Percentiles rank a stretch among this genome's conserved stretches.
Conservation (phyloP, 1,140 invertebrate genomes). For the Megalopta genalis region DNA sequence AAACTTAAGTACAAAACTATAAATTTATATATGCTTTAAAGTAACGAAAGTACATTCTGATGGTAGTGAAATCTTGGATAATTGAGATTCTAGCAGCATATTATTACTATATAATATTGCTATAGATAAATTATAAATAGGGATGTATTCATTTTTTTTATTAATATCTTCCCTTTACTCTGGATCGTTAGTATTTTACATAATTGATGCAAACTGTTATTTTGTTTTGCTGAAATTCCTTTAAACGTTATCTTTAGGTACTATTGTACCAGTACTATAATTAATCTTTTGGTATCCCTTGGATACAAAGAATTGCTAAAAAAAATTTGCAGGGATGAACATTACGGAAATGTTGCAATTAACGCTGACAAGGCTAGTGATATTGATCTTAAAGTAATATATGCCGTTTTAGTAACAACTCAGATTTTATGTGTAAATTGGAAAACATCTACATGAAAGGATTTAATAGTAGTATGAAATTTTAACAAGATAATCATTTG, state of each 20-base stretch:
- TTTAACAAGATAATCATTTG: background rate
- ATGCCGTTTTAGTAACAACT: constrained; percentile 8
- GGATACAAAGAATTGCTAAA: constrained; percentile 6
- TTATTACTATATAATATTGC: background rate
- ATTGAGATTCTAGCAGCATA: constrained; percentile 11
- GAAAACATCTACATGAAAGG: constrained; percentile 36
- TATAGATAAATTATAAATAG: constrained; percentile 12
- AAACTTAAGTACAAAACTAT: background rate
- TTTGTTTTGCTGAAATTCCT: background rate
- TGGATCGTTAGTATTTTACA: background rate
- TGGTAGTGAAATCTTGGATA: background rate
- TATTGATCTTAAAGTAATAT: constrained; percentile 20
- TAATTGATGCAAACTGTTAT: background rate
- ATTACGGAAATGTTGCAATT: background rate
- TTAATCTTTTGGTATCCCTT: background rate
- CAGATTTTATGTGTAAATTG: constrained; percentile 39
- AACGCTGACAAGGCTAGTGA: background rate
- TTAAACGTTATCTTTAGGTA: background rate
- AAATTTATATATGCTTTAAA: background rate
- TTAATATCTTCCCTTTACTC: constrained; percentile 7
- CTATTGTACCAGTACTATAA: no score
- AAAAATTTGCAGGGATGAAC: background rate
- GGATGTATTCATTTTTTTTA: constrained; percentile 6
- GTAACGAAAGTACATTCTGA: background rate
- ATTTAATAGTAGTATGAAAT: background rate